Evolutionary conservation across 2,113 vertebrate species (phyloP), one percentile per base, ranked within the genome.

Genomic region (Pithys albifrons): DNA sequence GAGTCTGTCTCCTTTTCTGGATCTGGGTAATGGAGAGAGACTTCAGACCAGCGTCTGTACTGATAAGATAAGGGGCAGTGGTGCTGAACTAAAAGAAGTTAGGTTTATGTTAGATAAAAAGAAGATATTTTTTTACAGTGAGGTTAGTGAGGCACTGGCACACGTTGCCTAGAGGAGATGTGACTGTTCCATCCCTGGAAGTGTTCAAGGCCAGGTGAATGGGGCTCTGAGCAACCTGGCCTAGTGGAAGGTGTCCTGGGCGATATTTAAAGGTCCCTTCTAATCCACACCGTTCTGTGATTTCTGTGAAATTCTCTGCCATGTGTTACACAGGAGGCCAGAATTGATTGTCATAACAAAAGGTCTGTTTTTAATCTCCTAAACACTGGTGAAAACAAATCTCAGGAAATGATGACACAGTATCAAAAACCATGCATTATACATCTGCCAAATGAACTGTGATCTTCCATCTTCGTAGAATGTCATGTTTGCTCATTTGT

Each of bases 381-480:
- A 9, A 64, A 11, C 14, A 7, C 3, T 52, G 11, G 12, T 58
- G 39, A 20, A 93, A 72, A 62, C 46, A 45, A 35, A 19, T 58
- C 4, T 62, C 14, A 4, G 54, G 46, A 70, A 45, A 51, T 35
- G 58, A 51, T 61, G 72, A 14, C 22, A 8, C 6, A 48, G 3
- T 57, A 24, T 81, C 35, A 46, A 31, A 65, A 12, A 19, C 9
- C 8, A 6, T 20, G 9, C 0, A 0, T 62, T 43, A 10, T 37
- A 14, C 8, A 20, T 71, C 31, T 88, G 62, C 55, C 66, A 69
- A 59, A 51, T 64, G 55, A 73, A 49, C 74, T 72, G 35, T 65
- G 33, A 37, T 79, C 37, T 69, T 84, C 20, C 28, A 3, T 70
- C 35, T 51, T 64, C 6, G 3, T 10, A 23, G 19, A 45, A 11